Evolutionary conservation across 2,113 vertebrate species (phyloP), one percentile per base, ranked within the genome.

Genomic region (Stegastes partitus): DNA sequence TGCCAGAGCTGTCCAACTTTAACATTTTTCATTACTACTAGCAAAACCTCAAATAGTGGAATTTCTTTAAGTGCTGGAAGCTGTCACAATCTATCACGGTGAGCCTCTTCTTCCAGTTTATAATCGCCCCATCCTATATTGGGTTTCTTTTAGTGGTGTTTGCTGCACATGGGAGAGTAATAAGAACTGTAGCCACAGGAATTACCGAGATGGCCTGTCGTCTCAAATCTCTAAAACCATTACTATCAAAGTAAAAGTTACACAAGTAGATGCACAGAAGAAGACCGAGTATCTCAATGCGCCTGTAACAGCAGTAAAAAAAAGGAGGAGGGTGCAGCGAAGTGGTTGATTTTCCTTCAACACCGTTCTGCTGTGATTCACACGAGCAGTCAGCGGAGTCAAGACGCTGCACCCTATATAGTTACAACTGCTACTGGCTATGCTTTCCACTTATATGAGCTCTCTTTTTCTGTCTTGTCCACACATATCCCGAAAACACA

Each of bases 11-110:
- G 58, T 61, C 37, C 1, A 19, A 39, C n/a, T 37, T 74, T 22
- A 61, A 83, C 58, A 78, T 53, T 77, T 79, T 71, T 74, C 50
- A 83, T 83, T 50, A 74, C 45, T 25, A 37, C 58, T 4, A 71
- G 50, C 8, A 56, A 67, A 70, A 69, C 14, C 66, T 70, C 14
- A 70, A 66, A 65, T 11, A 22, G 4, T 11, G 51, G 50, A 69
- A 26, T 64, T 77, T 82, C 22, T 68, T 44, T 42, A 23, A 53
- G 23, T 25, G 39, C 16, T 55, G 26, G 0, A 67, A 79, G 39
- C 34, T 67, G 77, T 79, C 55, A 50, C 21, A 74, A 11, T 79
- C 44, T n/a, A 61, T 77, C 71, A 50, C 39, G 53, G 47, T 3
- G 49, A 65, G 22, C 34, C 12, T 34, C 37, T 34, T 55, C 21